Conservation (phyloP, 92 coral and sea anemone species). For the Virgularia gustaviana region DNA sequence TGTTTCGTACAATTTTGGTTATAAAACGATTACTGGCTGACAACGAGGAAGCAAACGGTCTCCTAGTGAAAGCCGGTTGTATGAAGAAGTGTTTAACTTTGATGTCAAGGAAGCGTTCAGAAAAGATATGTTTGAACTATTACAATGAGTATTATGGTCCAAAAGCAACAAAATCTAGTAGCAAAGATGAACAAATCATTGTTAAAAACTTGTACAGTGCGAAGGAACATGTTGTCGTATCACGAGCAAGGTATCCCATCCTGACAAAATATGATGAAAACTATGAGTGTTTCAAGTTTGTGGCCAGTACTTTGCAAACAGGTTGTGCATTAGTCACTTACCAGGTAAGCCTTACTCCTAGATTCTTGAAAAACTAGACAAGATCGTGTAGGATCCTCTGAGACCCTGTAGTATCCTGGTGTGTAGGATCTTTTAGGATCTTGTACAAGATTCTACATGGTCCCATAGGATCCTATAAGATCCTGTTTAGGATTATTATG, state of each 20-base stretch:
- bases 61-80: conserved; percentile 2
- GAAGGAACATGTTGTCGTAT: background rate
- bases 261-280: background rate
- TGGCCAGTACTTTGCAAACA: conserved; percentile 5
- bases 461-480: background rate
- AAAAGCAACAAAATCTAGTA: background rate
- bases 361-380: background rate
- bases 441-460: background rate
- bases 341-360: background rate
- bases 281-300: conserved; percentile 9
- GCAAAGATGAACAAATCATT: conserved; percentile 20
- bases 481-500: too few relatives aligned
- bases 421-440: background rate
- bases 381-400: too few relatives aligned
- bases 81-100: conserved; percentile 13
- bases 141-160: background rate
- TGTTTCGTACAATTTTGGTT: conserved; percentile 4
- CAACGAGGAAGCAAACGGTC: background rate
- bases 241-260: conserved; percentile 1
- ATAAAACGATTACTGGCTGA: conserved; percentile 11
- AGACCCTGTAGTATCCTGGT: too few relatives aligned
- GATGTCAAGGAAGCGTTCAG: conserved; percentile 2
- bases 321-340: conserved; percentile 22
- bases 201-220: conserved; percentile 5
- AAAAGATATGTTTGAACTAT: conserved; percentile 21